Conservation (phyloP, 2,797 vertebrate genomes). For the Phoebastria nigripes region DNA sequence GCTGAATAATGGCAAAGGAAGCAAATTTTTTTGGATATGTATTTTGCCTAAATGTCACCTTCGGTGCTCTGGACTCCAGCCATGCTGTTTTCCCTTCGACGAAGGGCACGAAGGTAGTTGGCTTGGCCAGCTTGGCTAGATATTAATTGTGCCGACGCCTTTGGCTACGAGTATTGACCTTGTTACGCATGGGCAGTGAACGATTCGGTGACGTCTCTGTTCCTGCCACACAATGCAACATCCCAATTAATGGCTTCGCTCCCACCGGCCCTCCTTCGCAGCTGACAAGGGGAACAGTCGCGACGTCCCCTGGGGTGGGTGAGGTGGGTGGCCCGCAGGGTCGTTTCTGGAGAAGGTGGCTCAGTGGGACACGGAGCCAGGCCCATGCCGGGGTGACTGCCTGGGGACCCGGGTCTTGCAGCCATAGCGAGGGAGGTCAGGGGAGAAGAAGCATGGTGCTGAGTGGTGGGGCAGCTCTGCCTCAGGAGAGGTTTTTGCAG, state of each 20-base stretch:
- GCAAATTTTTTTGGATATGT: neutral
- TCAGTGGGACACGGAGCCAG: neutral
- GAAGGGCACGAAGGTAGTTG: neutral
- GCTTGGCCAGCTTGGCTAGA: neutral
- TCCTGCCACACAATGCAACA: fast-evolving
- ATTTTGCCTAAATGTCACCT: neutral
- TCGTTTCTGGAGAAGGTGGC: neutral
- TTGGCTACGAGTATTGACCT: neutral
- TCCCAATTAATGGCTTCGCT: neutral
- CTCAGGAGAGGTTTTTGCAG: neutral
- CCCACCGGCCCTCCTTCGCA: neutral
- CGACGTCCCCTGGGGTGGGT: fast-evolving
- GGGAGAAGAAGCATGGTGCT: neutral
- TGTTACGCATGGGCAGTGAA: neutral
- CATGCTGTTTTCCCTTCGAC: neutral
- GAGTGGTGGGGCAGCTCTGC: neutral
- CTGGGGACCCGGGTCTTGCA: neutral
- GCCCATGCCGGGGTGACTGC: fast-evolving
- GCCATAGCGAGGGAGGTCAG: fast-evolving
- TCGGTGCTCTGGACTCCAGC: neutral
- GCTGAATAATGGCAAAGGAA: neutral
- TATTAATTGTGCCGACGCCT: neutral
- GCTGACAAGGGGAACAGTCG: fast-evolving
- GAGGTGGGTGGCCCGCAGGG: fast-evolving
- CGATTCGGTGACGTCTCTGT: neutral